These are phyloP conservation scores for Procambarus virginalis DNA, from an alignment of 1,140 invertebrate species.

Conservation along the genomic window DNA sequence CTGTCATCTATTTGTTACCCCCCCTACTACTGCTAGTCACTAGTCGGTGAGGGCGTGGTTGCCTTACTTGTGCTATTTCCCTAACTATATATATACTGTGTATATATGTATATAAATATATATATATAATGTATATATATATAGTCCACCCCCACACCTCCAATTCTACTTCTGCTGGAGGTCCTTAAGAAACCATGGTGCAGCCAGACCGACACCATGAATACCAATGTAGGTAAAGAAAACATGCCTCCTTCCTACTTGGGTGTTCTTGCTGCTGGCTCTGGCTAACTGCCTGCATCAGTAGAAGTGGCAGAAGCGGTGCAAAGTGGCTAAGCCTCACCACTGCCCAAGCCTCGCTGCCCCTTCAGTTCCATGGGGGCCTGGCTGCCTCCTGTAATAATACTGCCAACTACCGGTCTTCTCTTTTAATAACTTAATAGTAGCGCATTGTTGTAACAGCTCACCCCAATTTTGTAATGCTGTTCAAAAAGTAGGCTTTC, in stretches of 20 bases:
- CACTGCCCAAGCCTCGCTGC: constrained; percentile 9
- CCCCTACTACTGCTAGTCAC: constrained; percentile 19
- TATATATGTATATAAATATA: background rate
- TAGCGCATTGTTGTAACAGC: constrained; percentile 33
- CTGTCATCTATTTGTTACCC: constrained; percentile 36
- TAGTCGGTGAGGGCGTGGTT: constrained; percentile 11
- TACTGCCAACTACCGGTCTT: constrained; percentile 61
- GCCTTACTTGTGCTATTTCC: constrained; percentile 27
- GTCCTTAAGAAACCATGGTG: constrained; percentile 4
- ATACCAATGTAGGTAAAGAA: background rate
- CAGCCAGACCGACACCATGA: constrained; percentile 1
- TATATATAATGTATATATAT: no score
- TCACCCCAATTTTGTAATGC: constrained; percentile 27
- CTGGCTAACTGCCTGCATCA: constrained; percentile 10
- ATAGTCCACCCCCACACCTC: constrained; percentile 10
- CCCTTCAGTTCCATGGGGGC: constrained; percentile 11
- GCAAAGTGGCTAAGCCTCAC: background rate
- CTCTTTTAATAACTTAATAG: background rate
- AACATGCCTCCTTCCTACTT: background rate
- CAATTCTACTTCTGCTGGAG: background rate
- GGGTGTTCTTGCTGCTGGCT: background rate
- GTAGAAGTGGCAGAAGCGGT: background rate
- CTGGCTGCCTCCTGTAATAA: constrained; percentile 14
- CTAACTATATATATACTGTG: background rate
- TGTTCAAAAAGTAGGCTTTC: constrained; percentile 25